Conservation (phyloP, 2,888 invertebrate species). For the Agrypnus murinus region DNA sequence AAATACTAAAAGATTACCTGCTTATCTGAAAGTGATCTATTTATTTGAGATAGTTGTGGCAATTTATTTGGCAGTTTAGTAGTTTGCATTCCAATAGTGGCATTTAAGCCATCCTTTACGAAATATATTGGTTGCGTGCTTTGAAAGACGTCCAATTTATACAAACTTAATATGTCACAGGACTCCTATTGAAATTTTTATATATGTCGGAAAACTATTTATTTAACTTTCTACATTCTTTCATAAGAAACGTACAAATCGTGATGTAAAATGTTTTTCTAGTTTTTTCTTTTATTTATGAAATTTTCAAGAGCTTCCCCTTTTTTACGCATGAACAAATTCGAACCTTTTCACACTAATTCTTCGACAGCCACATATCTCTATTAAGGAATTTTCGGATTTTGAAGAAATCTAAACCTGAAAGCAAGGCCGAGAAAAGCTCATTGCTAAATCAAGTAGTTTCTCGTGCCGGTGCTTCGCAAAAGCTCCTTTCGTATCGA, state of each 20-base stretch:
- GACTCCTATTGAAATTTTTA: too few relatives aligned
- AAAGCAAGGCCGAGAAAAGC: constrained; percentile 23
- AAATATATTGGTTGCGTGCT: constrained; percentile 9
- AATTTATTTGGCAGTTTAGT: too few relatives aligned
- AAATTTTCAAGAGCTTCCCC: too few relatives aligned
- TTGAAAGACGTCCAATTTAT: neutral
- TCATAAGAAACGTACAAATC: too few relatives aligned
- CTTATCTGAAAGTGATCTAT: too few relatives aligned
- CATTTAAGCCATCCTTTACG: neutral
- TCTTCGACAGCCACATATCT: constrained; percentile 12
- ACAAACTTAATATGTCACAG: too few relatives aligned
- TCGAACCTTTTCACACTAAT: constrained; percentile 4
- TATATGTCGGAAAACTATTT: too few relatives aligned
- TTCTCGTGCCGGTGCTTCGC: constrained; percentile 22
- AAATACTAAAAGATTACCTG: too few relatives aligned
- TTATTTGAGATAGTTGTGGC: too few relatives aligned
- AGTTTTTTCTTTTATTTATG: too few relatives aligned
- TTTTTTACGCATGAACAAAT: neutral
- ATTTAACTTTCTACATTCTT: too few relatives aligned
- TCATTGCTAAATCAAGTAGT: constrained; percentile 30
- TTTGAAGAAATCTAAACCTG: constrained; percentile 17
- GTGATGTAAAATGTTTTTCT: too few relatives aligned
- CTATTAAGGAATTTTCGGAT: constrained; percentile 9
- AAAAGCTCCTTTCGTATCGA: constrained; percentile 28
- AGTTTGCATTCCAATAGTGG: constrained; percentile 6